Evolutionary conservation across 2,797 vertebrate species (phyloP).

Genomic region (Acestrorhynchus altus): DNA sequence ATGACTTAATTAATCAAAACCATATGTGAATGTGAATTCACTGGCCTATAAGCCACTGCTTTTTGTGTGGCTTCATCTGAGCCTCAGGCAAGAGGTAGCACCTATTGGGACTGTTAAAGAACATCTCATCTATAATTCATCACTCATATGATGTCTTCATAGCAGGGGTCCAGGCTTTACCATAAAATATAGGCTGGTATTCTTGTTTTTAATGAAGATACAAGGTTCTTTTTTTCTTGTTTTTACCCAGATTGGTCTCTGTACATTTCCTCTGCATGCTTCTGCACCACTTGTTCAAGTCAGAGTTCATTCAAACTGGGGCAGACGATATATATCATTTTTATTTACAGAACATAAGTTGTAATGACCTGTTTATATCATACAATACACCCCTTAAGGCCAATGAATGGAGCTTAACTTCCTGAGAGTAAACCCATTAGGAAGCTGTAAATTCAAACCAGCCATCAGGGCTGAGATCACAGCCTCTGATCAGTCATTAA

Average conservation of each 20-base stretch:
- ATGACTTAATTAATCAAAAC: neutral
- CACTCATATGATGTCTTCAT: slow-evolving; percentile 45
- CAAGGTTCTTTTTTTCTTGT: too few relatives aligned
- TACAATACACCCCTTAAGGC: neutral
- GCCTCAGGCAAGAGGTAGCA: neutral
- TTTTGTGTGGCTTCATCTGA: neutral
- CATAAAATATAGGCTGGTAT: slow-evolving; percentile 26
- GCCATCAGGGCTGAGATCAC: slow-evolving; percentile 34
- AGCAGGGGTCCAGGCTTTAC: slow-evolving; percentile 11
- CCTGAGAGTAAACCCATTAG: slow-evolving; percentile 42
- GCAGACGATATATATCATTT: neutral
- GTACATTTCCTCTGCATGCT: neutral
- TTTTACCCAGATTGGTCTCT: neutral
- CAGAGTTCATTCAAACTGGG: neutral
- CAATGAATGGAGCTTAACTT: slow-evolving; percentile 19
- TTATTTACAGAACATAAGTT: neutral
- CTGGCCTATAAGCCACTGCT: slow-evolving; percentile 36
- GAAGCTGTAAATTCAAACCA: slow-evolving; percentile 21
- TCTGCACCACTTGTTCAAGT: neutral
- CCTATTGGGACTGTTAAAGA: slow-evolving; percentile 46
- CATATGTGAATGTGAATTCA: slow-evolving; percentile 14
- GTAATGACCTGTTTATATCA: neutral
- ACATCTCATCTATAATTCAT: slow-evolving; percentile 60
- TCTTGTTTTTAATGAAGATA: slow-evolving; percentile 26
- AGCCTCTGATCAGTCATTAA: slow-evolving; percentile 51